Percentiles rank a stretch among this genome's conserved stretches.
These are phyloP conservation scores for Patiria pectinifera DNA, from an alignment of 53 echinoderm and acorn worm genomes.

Conservation along the genomic window DNA sequence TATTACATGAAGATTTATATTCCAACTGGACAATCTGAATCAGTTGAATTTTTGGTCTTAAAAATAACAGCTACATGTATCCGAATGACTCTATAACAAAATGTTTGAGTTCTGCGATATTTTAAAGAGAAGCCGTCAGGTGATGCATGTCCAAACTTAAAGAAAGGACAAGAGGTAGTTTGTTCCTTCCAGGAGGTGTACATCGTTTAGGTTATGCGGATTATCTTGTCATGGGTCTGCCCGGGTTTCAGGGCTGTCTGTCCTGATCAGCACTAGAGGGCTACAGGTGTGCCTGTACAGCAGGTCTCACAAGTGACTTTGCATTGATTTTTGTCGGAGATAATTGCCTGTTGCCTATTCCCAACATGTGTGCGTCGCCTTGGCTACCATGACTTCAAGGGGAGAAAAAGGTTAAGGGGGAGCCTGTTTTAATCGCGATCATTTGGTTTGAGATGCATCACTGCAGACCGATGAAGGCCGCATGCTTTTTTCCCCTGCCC, in stretches of 20 bases:
- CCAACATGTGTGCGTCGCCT: slow-evolving; percentile 57
- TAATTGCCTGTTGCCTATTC: slow-evolving; percentile 63
- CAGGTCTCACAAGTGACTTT: slow-evolving; percentile 25
- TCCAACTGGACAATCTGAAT: too few species aligned
- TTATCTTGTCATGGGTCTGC: neutral
- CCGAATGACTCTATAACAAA: too few species aligned
- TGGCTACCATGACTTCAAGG: slow-evolving; percentile 24
- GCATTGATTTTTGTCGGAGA: slow-evolving; percentile 47
- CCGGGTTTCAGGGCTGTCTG: neutral
- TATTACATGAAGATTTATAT: too few species aligned
- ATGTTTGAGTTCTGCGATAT: too few species aligned
- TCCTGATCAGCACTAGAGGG: slow-evolving; percentile 21
- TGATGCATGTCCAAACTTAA: neutral
- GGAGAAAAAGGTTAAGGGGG: slow-evolving; percentile 6
- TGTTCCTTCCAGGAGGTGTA: neutral
- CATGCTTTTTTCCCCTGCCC: neutral
- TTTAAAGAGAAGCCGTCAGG: neutral
- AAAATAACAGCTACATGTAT: too few species aligned
- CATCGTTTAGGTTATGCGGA: neutral
- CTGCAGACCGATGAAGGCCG: neutral
- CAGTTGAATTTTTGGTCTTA: too few species aligned
- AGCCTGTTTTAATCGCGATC: slow-evolving; percentile 4
- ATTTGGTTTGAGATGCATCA: neutral
- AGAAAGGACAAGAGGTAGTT: neutral
- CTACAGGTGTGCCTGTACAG: slow-evolving; percentile 46